Percentiles rank a stretch among this genome's conserved stretches.
phyloP scores from a whole-genome alignment of 2,797 vertebrate species.

The Tiaroga cobitis region DNA sequence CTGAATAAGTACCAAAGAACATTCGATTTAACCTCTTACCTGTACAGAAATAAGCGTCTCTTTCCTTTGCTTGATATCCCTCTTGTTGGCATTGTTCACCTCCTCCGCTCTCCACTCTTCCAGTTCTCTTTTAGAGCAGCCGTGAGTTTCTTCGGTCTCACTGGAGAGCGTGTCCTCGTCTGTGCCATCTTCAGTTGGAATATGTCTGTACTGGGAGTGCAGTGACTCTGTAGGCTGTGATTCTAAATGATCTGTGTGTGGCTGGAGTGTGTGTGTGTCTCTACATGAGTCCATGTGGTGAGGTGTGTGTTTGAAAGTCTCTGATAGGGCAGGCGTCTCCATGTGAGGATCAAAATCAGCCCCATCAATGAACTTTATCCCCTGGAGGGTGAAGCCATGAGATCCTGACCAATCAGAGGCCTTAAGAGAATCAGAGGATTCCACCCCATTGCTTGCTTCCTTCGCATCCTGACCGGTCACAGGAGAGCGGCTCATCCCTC shows the following conservation, averaged over 20 bases:
- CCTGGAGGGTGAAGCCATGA: slow-evolving; percentile 45
- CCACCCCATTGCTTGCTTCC: slow-evolving; percentile 76
- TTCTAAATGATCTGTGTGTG: slow-evolving; percentile 34
- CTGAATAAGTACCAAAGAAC: not conserved
- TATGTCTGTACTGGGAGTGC: slow-evolving; percentile 40
- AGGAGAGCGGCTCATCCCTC: slow-evolving; percentile 84
- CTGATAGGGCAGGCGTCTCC: slow-evolving; percentile 42
- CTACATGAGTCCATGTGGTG: slow-evolving; percentile 53
- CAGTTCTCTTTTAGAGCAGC: slow-evolving; percentile 27
- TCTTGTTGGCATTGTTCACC: slow-evolving; percentile 58
- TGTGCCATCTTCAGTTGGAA: slow-evolving; percentile 43
- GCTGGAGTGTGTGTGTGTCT: slow-evolving; percentile 62
- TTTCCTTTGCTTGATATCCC: slow-evolving; percentile 68
- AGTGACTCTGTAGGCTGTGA: slow-evolving; percentile 18
- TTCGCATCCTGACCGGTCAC: slow-evolving; percentile 77
- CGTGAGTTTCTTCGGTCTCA: slow-evolving; percentile 20
- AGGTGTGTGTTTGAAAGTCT: slow-evolving; percentile 58
- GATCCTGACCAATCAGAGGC: slow-evolving; percentile 61
- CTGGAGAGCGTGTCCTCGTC: slow-evolving; percentile 22
- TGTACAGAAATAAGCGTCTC: slow-evolving; percentile 53
- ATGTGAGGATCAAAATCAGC: slow-evolving; percentile 56
- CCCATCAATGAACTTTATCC: slow-evolving; percentile 65
- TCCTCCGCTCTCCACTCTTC: slow-evolving; percentile 51
- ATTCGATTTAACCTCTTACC: slow-evolving; percentile 30
- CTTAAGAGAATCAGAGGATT: slow-evolving; percentile 62